Base-by-base conservation (phyloP, 2,113 vertebrate species). In the Hippocampus abdominalis region DNA sequence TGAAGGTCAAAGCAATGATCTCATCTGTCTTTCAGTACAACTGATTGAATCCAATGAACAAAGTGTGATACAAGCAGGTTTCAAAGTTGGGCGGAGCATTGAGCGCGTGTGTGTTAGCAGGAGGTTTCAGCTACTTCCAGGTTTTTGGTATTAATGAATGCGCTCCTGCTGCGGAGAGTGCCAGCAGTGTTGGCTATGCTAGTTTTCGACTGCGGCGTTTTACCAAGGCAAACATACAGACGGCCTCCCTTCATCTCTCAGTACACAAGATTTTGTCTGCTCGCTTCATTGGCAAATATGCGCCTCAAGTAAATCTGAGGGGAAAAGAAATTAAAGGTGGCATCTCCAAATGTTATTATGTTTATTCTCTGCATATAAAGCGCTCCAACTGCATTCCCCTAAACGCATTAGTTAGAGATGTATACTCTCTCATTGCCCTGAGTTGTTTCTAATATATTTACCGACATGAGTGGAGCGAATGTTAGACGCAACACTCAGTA, bases 1-100 rank as follows among this genome's bases (percentile, higher is more conserved):
- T 68, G 83, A 85, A 89, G 89, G 87, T 89, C 87, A 90, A 74
- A 81, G 76, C 86, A 75, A 72, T 78, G 83, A 88, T 74, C 86
- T 86, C 86, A 89, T 89, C 83, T 36, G 76, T 87, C 87, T 89
- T 84, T 80, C 86, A 73, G 74, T 56, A 9, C 16, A 36, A 3
- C 74, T 85, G 84, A 89, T 88, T 86, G 82, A 86, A 88, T 88
- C 48, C 73, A 84, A 88, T 61, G 82, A 72, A 75, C 71, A 29
- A 42, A 73, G 68, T 69, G 79, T 71, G 78, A 76, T 57, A 70
- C 49, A 21, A 63, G 68, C 68, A 66, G 40, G 53, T 49, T 72
- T 76, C 36, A 44, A 53, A 57, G 61, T 56, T 27, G 56, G 71
- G 54, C 5, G 32, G 46, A 72, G 68, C 48, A 13, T 42, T 46